Evolutionary conservation across 2,113 vertebrate genomes (phyloP).

Genomic region (Galeopterus variegatus): DNA sequence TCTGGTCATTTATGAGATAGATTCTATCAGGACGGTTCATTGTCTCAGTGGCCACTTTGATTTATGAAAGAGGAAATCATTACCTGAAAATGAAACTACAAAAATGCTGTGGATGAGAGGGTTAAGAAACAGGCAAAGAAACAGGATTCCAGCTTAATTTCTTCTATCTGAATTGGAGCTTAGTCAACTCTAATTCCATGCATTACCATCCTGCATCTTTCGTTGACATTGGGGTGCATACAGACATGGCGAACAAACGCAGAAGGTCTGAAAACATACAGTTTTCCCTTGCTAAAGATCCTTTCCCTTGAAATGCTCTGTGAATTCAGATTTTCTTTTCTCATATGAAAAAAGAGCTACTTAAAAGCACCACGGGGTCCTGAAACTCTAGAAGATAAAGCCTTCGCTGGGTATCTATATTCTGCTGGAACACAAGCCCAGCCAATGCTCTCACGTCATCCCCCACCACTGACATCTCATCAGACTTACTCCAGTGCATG

Average conservation of each 20-base stretch:
- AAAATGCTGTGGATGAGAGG: background rate
- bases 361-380: background rate
- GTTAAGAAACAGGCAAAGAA: background rate
- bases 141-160: conserved; percentile 28
- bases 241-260: background rate
- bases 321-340: conserved; percentile 9
- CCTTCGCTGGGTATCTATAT: background rate
- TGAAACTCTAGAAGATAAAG: conserved; percentile 20
- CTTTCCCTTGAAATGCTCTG: background rate
- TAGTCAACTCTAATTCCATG: too few relatives aligned
- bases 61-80: background rate
- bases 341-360: background rate
- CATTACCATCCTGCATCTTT: background rate
- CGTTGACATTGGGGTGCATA: background rate
- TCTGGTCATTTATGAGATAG: background rate
- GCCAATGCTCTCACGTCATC: background rate
- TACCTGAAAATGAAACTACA: background rate
- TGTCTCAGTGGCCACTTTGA: background rate
- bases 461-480: background rate
- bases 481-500: background rate
- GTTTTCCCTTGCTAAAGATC: background rate
- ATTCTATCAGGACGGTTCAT: background rate
- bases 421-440: background rate
- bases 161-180: background rate
- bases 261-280: background rate